A percentile compares a stretch with the other conserved stretches of the same genome.
phyloP scores from a whole-genome alignment of 1,140 invertebrate species.

The Bradysia coprophila region DNA sequence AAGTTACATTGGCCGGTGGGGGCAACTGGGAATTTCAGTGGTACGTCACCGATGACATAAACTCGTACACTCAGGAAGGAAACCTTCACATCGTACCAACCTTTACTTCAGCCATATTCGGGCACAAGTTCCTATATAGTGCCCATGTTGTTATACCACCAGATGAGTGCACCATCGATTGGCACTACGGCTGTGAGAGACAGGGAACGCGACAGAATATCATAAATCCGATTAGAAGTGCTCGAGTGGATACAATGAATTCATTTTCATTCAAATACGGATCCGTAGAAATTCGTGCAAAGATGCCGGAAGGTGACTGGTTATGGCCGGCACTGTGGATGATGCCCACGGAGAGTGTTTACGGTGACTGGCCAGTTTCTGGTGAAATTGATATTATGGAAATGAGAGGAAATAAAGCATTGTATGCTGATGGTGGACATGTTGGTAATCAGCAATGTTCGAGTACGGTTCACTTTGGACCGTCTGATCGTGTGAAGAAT shows the following conservation, averaged over 20 bases:
- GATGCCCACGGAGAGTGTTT: slow-evolving; percentile 31
- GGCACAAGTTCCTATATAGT: slow-evolving; percentile 25
- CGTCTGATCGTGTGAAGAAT: slow-evolving; percentile 29
- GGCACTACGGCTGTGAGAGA: slow-evolving; percentile 27
- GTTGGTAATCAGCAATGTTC: slow-evolving; percentile 34
- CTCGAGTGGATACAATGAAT: slow-evolving; percentile 38
- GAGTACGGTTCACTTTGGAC: slow-evolving; percentile 43
- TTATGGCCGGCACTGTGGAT: slow-evolving; percentile 50
- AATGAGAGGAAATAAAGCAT: slow-evolving; percentile 34
- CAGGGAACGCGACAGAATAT: slow-evolving; percentile 25
- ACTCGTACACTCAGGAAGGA: slow-evolving; percentile 36
- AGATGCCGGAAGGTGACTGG: slow-evolving; percentile 53
- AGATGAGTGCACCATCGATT: slow-evolving; percentile 25
- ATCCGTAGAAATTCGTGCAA: slow-evolving; percentile 42
- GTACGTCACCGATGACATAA: slow-evolving; percentile 42
- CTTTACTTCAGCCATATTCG: slow-evolving; percentile 33
- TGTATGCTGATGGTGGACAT: slow-evolving; percentile 28
- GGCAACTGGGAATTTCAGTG: no score
- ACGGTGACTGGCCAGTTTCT: slow-evolving; percentile 32
- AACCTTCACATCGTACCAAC: slow-evolving; percentile 37
- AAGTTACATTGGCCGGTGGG: no score
- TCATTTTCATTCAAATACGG: slow-evolving; percentile 48
- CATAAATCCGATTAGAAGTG: slow-evolving; percentile 42
- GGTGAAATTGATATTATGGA: slow-evolving; percentile 35
- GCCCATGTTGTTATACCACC: slow-evolving; percentile 26